Evolutionary conservation across 2,797 vertebrate species (phyloP).

Genomic region (Cheirogaleus major): DNA sequence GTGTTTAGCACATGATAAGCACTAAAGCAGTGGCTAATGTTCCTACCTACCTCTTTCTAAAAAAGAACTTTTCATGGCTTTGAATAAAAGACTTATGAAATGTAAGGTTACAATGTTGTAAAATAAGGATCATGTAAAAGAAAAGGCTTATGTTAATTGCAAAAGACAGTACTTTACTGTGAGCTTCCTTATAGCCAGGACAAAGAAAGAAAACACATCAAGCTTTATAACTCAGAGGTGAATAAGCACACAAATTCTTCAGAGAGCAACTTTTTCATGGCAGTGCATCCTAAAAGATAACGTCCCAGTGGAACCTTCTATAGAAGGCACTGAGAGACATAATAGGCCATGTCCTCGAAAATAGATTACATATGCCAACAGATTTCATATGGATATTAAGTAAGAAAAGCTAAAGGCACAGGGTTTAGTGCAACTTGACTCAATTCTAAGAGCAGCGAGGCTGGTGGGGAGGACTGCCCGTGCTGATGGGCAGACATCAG

Average conservation of each 20-base stretch:
- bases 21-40: slow-evolving; percentile 4
- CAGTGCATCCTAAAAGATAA: background rate
- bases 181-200: slow-evolving; percentile 29
- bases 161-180: background rate
- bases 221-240: background rate
- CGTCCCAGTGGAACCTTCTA: background rate
- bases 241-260: background rate
- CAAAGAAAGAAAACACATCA: slow-evolving; percentile 36
- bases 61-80: background rate
- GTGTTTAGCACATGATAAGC: background rate
- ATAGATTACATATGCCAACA: background rate
- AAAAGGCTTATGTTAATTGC: background rate
- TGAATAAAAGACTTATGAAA: background rate
- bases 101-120: background rate
- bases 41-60: background rate
- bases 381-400: background rate
- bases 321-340: background rate
- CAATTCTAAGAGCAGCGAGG: background rate
- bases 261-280: background rate
- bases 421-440: background rate
- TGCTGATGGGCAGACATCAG: background rate
- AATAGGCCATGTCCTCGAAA: background rate
- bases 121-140: background rate
- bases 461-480: background rate
- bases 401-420: background rate